Evolutionary conservation across 2,888 invertebrate genomes (phyloP), one percentile per base, ranked within the genome.

Genomic region (Drepana falcataria): DNA sequence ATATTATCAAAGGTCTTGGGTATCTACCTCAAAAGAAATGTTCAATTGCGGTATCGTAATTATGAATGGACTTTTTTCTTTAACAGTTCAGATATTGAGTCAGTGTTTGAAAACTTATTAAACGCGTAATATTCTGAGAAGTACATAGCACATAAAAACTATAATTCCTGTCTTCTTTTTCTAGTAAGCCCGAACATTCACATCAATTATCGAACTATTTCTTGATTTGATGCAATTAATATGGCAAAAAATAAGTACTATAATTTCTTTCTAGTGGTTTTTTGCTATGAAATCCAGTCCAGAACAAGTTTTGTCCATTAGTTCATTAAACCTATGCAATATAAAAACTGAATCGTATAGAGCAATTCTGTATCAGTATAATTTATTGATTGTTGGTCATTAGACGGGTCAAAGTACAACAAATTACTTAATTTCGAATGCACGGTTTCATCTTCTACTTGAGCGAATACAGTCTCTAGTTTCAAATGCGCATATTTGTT

Each of bases 311-410:
- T 51, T 41, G 51, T 34, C 51, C n/a, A 60, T 60, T 53, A 49
- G 61, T 64, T 68, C 60, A 64, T 66, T 61, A 64, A 64, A 52
- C 54, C 59, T 57, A 58, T 57, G 55, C 57, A 62, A 62, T 58
- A 60, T 61, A 61, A 66, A 68, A 49, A 53, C 48, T 47, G 21
- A 37, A 51, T 60, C 59, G 61, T 60, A 57, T 41, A 57, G 55
- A 34, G 41, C 57, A 64, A 60, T 62, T 40, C 58, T 59, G 9
- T 3, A 44, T 9, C 48, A 52, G 58, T 55, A 58, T 59, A 52
- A 56, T 56, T 52, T 61, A 68, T 65, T 63, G 60, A 57, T 62
- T 61, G 55, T 63, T 61, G 60, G 59, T 64, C 62, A 59, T 61
- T 40, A 51, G 56, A 53, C 48, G 55, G 62, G 55, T 65, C 63